Base-by-base conservation (phyloP, 1,140 invertebrate genomes). In the Sycophaga agraensis region DNA sequence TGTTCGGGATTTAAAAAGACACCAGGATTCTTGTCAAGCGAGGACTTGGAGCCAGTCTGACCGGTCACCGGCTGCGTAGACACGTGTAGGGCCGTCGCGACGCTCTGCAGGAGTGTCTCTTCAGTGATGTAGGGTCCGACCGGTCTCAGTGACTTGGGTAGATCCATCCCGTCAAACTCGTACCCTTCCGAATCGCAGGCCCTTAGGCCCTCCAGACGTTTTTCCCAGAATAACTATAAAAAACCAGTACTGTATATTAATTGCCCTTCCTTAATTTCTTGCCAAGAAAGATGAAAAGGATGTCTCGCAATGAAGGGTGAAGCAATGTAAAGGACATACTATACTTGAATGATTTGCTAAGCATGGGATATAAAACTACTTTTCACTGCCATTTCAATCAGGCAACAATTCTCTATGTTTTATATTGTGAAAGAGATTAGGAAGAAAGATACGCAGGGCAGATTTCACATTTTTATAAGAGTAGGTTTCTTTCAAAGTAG, bases 1-100 rank as follows among this genome's bases (percentile, higher is more conserved):
- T 99, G 97, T 64, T 96, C 93, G 21, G 96, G 93, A 84, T 99
- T 97, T 65, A 98, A 86, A 83, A 91, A 96, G 53, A 96, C 94
- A 24, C 92, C 93, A 1, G 95, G 93, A 82, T 98, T 98, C 74
- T 94, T 95, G 64, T 94, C 87, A 54, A 98, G 85, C n/a, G 87
- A 84, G 46, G 87, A 85, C 77, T 92, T 91, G 1, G 89, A 85
- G 22, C 88, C 91, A 1, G 88, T 91, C 82, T 99, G 97, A 9
- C 97, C 97, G 34, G 92, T 93, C 0, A 98, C 91, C 4, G 91
- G 89, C 68, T 90, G 86, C 22, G 85, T 85, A 1, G 90, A 89
- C 24, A 93, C 86, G 74, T 94, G 92, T 16, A 94, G 80, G 14
- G 92, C 90, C 21, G 92, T 94, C 1, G 92, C 91, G 24, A 97